Evolutionary conservation across 2,888 invertebrate genomes (phyloP), one percentile per base, ranked within the genome.

Genomic region (Pecten maximus): DNA sequence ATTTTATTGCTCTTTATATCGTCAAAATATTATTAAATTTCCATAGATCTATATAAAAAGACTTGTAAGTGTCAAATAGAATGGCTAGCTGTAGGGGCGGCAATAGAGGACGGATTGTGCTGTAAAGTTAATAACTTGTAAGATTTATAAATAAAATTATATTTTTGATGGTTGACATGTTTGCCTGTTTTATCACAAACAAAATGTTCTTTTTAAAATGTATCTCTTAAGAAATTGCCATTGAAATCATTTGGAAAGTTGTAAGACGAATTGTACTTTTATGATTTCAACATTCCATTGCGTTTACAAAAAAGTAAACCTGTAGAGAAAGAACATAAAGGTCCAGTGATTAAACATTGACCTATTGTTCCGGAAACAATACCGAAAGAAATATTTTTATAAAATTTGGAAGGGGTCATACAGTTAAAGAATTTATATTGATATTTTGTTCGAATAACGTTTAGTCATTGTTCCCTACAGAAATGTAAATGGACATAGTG

Each of bases 11-110:
- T 23, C 74, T 74, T 74, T 74, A 35, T 74, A 28, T 74, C 74
- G 74, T 74, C 74, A 35, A 74, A 74, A 74, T 74, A 74, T 74
- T 74, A 74, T 74, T 28, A 74, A 74, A 74, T 74, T 74, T 28
- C 74, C 35, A 28, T 74, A 74, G 74, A 74, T 74, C 15, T 28
- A 8, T 0, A 28, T 28, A 6, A 74, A 74, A 74, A 35, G 74
- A 74, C 23, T 28, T 28, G 74, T 74, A 74, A 74, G 74, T 74
- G 74, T 74, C 74, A 74, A 74, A 74, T 35, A 35, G 28, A 28
- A 74, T 74, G 74, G 74, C 74, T 23, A 74, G 35, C 74, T 12
- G 3, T 74, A 35, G 74, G 74, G 35, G 28, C 28, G 74, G 23
- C 10, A 28, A 74, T 35, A 74, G 35, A 74, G 10, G 74, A 35